Base-by-base conservation (phyloP, 2,888 invertebrate genomes). In the Abscondita cerata region DNA sequence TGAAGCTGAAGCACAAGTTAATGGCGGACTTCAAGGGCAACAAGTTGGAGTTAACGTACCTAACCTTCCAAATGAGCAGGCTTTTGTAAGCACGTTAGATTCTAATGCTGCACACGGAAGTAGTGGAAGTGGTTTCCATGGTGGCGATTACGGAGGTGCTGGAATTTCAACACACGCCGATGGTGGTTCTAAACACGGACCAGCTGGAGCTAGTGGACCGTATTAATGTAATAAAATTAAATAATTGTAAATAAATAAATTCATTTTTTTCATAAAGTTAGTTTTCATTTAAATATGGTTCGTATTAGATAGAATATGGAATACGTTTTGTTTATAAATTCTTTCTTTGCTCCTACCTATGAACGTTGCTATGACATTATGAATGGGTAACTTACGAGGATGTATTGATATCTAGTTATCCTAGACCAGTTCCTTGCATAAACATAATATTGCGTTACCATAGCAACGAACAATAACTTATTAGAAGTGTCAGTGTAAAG, bases 1-100 rank as follows among this genome's bases (percentile, higher is more conserved):
- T 16, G 73, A 72, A 52, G 71, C 73, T 11, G 68, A 71, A 58
- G 64, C 67, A 31, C 59, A 69, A 40, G 65, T 73, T 38, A 57
- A 59, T 31, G 51, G 52, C 5, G 63, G 65, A 19, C 34, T 64
- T n/a, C 16, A 53, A 5, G 64, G 56, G 6, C 46, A 56, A 31
- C 19, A 20, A 3, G 46, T 48, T 41, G 62, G 62, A 38, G 16
- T 41, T 16, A 50, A 47, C 11, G 44, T 59, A 9, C 25, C 34
- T 0, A 46, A 58, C 9, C 15, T 58, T 2, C 40, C 41, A 18
- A 51, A 53, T 36, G 54, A 58, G 18, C 18, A 33, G 1, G 9
- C 13, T n/a, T 59, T 59, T 25, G 38, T 59, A 1, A 59, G 31
- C 11, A 47, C 59, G 15, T 25, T 59, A 16, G 13, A 36, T 9